These are phyloP conservation scores for Beris morrisii DNA, from an alignment of 2,888 invertebrate genomes.

Conservation along the genomic window DNA sequence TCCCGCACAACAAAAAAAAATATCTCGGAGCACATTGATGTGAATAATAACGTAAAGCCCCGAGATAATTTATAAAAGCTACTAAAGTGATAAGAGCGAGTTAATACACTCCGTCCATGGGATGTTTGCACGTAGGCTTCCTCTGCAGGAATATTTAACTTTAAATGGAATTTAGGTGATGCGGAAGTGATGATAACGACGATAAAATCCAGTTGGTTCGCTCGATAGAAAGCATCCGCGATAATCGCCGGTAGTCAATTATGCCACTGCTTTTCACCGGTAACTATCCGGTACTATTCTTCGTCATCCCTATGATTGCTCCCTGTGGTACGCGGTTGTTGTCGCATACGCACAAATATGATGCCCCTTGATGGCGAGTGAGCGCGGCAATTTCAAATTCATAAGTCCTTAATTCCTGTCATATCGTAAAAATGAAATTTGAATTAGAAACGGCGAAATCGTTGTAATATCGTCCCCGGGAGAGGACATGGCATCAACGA, in stretches of 20 bases:
- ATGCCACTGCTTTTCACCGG: not conserved
- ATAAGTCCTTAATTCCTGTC: not conserved
- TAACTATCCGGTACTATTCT: no score
- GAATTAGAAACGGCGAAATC: conserved; percentile 17
- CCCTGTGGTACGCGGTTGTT: no score
- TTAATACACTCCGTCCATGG: conserved; percentile 7
- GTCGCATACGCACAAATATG: no score
- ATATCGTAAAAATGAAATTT: conserved; percentile 25
- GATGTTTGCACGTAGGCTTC: no score
- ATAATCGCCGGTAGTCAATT: conserved; percentile 3
- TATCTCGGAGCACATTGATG: conserved; percentile 19
- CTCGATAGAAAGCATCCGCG: not conserved
- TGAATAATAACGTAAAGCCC: conserved; percentile 28
- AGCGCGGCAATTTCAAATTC: no score
- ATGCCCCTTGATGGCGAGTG: no score
- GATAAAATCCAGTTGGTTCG: conserved; percentile 6
- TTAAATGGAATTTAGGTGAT: conserved; percentile 29
- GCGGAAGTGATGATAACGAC: conserved; percentile 26
- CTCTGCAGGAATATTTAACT: conserved; percentile 10
- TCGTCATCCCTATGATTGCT: no score
- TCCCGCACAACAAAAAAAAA: not conserved
- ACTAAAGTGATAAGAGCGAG: conserved; percentile 28
- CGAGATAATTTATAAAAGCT: conserved; percentile 26
- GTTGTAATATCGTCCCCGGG: conserved; percentile 15
- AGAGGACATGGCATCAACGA: not conserved